These are phyloP conservation scores for Aphis craccivora DNA, from an alignment of 1,140 invertebrate genomes.

Conservation along the genomic window DNA sequence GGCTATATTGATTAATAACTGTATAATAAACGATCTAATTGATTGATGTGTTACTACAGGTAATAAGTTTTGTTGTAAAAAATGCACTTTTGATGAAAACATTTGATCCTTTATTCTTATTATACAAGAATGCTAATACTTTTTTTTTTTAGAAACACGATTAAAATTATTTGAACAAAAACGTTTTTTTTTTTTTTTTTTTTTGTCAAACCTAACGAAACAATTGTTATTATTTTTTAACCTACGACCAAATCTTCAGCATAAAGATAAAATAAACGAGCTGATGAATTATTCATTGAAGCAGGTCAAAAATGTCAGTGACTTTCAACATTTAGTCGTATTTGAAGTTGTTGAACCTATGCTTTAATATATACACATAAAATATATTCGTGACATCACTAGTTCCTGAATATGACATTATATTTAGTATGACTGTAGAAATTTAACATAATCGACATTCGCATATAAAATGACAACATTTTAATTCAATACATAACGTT, in stretches of 20 bases:
- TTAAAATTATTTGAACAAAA: conserved; percentile 3
- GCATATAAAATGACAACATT: not conserved
- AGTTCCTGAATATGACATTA: not conserved
- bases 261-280: not conserved
- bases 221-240: not conserved
- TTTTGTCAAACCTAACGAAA: not conserved
- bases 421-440: not conserved
- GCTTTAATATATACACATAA: not conserved
- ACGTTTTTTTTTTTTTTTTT: not conserved
- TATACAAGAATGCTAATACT: not conserved
- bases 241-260: not conserved
- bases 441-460: not conserved
- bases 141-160: not conserved
- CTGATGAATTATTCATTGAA: not conserved
- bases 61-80: not conserved
- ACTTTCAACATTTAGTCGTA: not conserved
- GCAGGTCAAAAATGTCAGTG: not conserved
- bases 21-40: not conserved
- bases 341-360: not conserved
- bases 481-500: not conserved
- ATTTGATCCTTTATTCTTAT: not conserved
- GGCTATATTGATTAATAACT: no score
- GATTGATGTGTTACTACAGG: not conserved
- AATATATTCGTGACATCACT: not conserved
- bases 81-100: not conserved